Base-by-base conservation (phyloP, 2,888 invertebrate genomes). In the Oligia fasciuncula region DNA sequence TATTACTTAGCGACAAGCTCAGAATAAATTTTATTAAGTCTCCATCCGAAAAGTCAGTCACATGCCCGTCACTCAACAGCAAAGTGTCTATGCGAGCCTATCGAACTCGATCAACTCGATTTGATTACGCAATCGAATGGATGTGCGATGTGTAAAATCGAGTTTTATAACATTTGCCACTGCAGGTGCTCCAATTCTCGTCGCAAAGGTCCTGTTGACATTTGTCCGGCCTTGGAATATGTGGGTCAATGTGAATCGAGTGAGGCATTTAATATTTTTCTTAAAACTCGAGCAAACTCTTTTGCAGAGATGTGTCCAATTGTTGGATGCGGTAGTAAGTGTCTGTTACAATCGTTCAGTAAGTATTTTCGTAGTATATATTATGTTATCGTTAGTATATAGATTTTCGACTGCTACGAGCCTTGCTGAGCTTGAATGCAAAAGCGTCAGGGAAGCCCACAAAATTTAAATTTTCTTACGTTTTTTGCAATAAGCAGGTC, bases 151-250 rank as follows among this genome's bases (percentile, higher is more conserved):
- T 66, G 66, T 85, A 46, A 76, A 87, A 89, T 88, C 82, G 86
- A 88, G 87, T 90, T 90, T 90, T 89, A 87, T 89, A 89, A 91
- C 71, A 76, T 90, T 90, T 87, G 87, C 81, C 74, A 83, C 77
- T 85, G 86, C 93, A 94, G 92, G 92, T 95, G 95, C 92, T 94
- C 93, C 87, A 92, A 85, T 95, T 95, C 93, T 92, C 95, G 93
- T 94, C 92, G 92, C 91, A 94, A 95, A 95, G 94, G 95, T 95
- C 93, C 94, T 94, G 93, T 92, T 96, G 95, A 94, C 96, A 96
- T 96, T 96, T 95, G 92, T 80, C 79, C 85, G 91, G 91, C 96
- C 96, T 96, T 95, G 94, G 82, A 70, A 73, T 82, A 95, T 93
- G 91, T 95, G 86, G 95, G 95, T 95, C 95, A 96, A 93, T 95